These are phyloP conservation scores for Chloroclystis v-ata DNA, from an alignment of 2,888 invertebrate species.

Conservation along the genomic window DNA sequence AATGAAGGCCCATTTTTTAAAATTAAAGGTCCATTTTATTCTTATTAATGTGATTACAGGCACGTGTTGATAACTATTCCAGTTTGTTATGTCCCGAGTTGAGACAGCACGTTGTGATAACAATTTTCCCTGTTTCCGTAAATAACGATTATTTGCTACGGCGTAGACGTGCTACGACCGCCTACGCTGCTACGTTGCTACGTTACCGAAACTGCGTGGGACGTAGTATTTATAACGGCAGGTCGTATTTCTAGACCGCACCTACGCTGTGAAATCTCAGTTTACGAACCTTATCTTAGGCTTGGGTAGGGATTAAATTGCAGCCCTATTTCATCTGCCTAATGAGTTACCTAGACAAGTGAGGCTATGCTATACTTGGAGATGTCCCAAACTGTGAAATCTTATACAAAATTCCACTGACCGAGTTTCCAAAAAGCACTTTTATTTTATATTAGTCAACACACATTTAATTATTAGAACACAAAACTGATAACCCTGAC, in stretches of 20 bases:
- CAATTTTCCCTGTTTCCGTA: conserved; percentile 9
- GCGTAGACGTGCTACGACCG: conserved; percentile 22
- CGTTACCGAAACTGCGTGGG: conserved; percentile 19
- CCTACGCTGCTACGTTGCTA: conserved; percentile 27
- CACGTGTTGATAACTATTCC: not conserved
- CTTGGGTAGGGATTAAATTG: not conserved
- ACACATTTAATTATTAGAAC: too few relatives aligned
- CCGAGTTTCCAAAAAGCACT: too few relatives aligned
- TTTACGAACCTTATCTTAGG: too few relatives aligned
- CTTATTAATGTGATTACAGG: conserved; percentile 1
- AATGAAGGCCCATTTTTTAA: too few relatives aligned
- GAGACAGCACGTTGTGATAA: conserved; percentile 9
- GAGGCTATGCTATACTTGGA: too few relatives aligned
- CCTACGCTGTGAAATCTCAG: not conserved
- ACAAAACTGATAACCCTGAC: too few relatives aligned
- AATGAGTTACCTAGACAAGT: too few relatives aligned
- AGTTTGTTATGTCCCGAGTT: conserved; percentile 3
- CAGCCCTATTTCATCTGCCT: too few relatives aligned
- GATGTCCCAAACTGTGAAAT: too few relatives aligned
- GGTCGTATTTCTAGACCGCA: conserved; percentile 8
- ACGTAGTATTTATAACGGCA: conserved; percentile 18
- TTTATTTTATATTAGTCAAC: too few relatives aligned
- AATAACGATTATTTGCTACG: conserved; percentile 18
- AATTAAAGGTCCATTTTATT: too few relatives aligned
- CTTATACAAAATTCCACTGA: too few relatives aligned